A percentile compares a stretch with the other conserved stretches of the same genome.
Evolutionary conservation across 2,797 vertebrate genomes (phyloP).

Genomic region (Oreochromis grahami): DNA sequence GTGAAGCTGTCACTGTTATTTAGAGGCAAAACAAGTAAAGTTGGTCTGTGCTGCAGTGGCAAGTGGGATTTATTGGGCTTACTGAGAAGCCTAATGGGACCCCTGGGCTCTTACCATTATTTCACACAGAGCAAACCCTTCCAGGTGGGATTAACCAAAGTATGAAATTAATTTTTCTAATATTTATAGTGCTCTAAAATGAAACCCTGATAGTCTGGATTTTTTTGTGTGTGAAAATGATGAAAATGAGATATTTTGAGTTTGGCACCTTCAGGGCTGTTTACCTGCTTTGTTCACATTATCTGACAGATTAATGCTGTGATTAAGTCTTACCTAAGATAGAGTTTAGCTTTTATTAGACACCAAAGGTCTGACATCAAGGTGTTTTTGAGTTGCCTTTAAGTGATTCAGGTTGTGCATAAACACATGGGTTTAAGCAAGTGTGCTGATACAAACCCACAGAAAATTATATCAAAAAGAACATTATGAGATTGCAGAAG

Average conservation of each 20-base stretch:
- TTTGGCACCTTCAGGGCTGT: constrained; percentile 16
- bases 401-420: not conserved
- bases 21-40: constrained; percentile 13
- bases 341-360: constrained; percentile 23
- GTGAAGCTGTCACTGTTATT: constrained; percentile 34
- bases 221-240: not conserved
- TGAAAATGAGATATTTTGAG: constrained; percentile 24
- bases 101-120: constrained; percentile 46
- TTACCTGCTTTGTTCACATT: constrained; percentile 31
- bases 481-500: not conserved
- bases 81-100: constrained; percentile 50
- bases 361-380: not conserved
- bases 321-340: constrained; percentile 21
- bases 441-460: not conserved
- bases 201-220: constrained; percentile 25
- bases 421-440: not conserved
- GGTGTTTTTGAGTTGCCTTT: constrained; percentile 1
- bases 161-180: constrained; percentile 50
- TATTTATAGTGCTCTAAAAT: constrained; percentile 44
- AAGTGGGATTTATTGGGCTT: constrained; percentile 53
- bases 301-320: constrained; percentile 29
- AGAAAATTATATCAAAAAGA: not conserved
- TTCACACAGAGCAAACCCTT: constrained; percentile 36
- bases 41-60: not conserved
- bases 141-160: constrained; percentile 54